Percentiles rank a stretch among this genome's conserved stretches.
These are phyloP conservation scores for Rhea pennata DNA, from an alignment of 2,113 vertebrate species.

Conservation along the genomic window DNA sequence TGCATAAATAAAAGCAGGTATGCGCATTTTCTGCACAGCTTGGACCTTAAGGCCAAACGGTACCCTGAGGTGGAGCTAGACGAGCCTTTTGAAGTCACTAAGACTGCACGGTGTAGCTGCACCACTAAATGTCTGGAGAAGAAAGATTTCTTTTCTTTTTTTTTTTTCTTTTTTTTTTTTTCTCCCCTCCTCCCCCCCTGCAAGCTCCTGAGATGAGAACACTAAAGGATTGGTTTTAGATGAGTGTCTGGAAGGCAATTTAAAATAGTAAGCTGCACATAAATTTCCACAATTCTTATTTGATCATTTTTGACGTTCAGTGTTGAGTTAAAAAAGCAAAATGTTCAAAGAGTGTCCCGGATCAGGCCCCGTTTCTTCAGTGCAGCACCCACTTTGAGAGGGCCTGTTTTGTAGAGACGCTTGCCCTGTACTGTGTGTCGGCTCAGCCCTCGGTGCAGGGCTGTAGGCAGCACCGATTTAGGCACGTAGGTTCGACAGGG, in stretches of 20 bases:
- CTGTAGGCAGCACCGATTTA: not conserved
- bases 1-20: not conserved
- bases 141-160: not conserved
- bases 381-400: not conserved
- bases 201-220: not conserved
- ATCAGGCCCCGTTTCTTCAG: not conserved
- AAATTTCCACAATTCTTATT: not conserved
- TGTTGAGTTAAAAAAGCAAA: not conserved
- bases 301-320: not conserved
- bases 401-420: not conserved
- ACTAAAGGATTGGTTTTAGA: not conserved
- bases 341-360: not conserved
- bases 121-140: not conserved
- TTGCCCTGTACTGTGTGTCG: not conserved
- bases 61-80: not conserved
- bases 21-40: not conserved
- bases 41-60: not conserved
- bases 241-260: not conserved
- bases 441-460: rapidly evolving
- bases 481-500: rapidly evolving
- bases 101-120: not conserved
- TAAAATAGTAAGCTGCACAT: not conserved
- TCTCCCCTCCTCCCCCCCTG: not conserved
- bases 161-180: not conserved
- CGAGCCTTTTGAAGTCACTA: not conserved